Conservation (phyloP, 2,113 vertebrate genomes). For the Bungarus multicinctus region DNA sequence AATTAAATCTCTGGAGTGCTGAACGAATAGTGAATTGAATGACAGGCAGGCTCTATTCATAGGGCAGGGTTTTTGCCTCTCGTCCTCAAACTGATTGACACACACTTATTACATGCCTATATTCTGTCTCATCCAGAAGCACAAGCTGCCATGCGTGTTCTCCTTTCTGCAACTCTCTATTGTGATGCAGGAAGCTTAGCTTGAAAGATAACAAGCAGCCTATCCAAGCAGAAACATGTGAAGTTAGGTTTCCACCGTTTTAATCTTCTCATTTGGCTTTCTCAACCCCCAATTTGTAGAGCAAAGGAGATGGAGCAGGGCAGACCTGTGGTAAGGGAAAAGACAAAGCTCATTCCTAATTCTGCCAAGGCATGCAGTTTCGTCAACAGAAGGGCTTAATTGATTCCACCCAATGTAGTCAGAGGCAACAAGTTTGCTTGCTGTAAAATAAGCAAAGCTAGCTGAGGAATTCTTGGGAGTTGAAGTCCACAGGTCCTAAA, state of each 20-base stretch:
- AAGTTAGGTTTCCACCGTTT: neutral
- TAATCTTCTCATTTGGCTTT: neutral
- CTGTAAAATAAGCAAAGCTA: too few relatives aligned
- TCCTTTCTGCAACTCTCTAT: neutral
- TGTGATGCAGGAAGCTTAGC: neutral
- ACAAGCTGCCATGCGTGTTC: neutral
- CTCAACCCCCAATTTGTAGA: neutral
- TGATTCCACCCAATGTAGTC: neutral
- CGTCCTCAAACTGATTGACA: neutral
- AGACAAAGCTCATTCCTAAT: neutral
- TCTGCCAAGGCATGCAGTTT: neutral
- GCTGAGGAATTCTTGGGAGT: too few relatives aligned
- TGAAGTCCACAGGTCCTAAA: too few relatives aligned
- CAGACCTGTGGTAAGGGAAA: neutral
- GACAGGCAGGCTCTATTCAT: neutral
- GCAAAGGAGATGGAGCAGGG: neutral
- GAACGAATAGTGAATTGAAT: neutral
- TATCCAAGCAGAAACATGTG: neutral
- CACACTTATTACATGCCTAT: neutral
- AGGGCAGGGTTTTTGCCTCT: neutral
- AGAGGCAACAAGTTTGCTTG: constrained; percentile 17
- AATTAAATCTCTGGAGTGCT: constrained; percentile 2
- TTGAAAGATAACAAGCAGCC: neutral
- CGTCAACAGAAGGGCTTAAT: neutral
- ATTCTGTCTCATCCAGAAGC: neutral